phyloP scores from a whole-genome alignment of 2,797 vertebrate species.

The Carapus acus region DNA sequence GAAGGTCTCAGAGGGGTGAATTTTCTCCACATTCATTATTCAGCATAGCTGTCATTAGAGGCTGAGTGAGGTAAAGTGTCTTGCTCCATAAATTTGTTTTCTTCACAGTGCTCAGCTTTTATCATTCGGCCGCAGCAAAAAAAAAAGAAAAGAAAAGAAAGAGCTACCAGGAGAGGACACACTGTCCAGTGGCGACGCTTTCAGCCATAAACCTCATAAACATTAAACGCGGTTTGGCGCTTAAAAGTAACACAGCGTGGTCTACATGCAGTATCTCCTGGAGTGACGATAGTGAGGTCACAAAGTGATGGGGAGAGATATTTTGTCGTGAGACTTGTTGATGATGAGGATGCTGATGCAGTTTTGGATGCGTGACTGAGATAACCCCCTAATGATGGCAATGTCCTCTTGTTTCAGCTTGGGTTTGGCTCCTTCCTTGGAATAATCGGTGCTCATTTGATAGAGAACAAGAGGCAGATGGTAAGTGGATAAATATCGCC shows the following conservation, averaged over 20 bases:
- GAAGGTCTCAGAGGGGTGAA: slow-evolving; percentile 32
- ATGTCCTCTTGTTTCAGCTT: slow-evolving; percentile 76
- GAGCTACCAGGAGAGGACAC: slow-evolving; percentile 4
- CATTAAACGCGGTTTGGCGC: too few species aligned
- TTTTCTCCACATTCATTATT: slow-evolving; percentile 67
- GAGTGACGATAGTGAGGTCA: too few species aligned
- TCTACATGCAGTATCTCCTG: too few species aligned
- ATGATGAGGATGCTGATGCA: background rate
- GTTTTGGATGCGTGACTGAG: slow-evolving; percentile 2
- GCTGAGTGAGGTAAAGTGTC: slow-evolving; percentile 47
- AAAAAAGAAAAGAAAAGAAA: too few species aligned
- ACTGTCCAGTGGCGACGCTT: background rate
- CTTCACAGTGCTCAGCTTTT: slow-evolving; percentile 32
- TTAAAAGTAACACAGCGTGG: too few species aligned
- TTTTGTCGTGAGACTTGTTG: too few species aligned
- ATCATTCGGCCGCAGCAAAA: slow-evolving; percentile 11
- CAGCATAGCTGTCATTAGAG: slow-evolving; percentile 54
- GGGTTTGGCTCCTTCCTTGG: slow-evolving; percentile 98
- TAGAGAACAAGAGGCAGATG: slow-evolving; percentile 99
- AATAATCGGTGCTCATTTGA: slow-evolving; percentile 96
- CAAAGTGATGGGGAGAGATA: too few species aligned
- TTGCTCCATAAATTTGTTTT: slow-evolving; percentile 45
- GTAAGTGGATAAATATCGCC: slow-evolving; percentile 76
- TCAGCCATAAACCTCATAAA: background rate
- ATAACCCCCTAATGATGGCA: slow-evolving; percentile 21